Evolutionary conservation across 2,113 vertebrate genomes (phyloP), one percentile per base, ranked within the genome.

Genomic region (Paradisaea rubra): DNA sequence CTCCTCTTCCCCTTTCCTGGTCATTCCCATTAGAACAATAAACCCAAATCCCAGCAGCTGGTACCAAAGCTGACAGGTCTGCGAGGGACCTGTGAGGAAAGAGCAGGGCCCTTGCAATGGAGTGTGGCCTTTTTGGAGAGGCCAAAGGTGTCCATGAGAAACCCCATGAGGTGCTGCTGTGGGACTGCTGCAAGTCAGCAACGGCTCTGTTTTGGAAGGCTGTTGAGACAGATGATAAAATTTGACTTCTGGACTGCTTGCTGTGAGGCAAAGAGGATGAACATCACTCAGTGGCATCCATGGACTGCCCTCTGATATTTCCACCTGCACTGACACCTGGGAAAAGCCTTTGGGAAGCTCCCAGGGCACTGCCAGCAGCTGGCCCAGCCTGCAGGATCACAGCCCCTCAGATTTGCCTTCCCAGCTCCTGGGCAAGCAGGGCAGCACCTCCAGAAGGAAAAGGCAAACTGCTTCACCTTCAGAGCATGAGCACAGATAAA

Each of bases 401-500:
- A 70, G 77, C 50, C 9, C 45, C 53, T 20, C 68, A 20, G 13
- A 5, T 6, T 68, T 15, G 20, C 83, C 53, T 35, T 31, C 53
- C 31, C 74, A 68, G 47, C 23, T 30, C 78, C 76, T 8, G 25
- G 49, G 33, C 25, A 22, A 64, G 17, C 35, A 65, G 19, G 3
- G 23, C 25, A 50, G 6, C 50, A 42, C 37, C 20, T 70, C 42
- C 37, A 64, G 39, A 47, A 81, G 12, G 33, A 10, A 71, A 66
- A 79, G 3, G n/a, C 13, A 53, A 60, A 82, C 24, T 16, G 52
- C 47, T 79, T 44, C 76, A 45, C 8, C 44, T n/a, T 49, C 39
- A 41, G 39, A 35, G 11, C 4, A 8, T 0, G 0, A 79, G 44
- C 22, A 22, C 19, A 71, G 7, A 33, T 3, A 47, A 25, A 57